Conservation (phyloP, 2,113 vertebrate species). For the Crotalus viridis region DNA sequence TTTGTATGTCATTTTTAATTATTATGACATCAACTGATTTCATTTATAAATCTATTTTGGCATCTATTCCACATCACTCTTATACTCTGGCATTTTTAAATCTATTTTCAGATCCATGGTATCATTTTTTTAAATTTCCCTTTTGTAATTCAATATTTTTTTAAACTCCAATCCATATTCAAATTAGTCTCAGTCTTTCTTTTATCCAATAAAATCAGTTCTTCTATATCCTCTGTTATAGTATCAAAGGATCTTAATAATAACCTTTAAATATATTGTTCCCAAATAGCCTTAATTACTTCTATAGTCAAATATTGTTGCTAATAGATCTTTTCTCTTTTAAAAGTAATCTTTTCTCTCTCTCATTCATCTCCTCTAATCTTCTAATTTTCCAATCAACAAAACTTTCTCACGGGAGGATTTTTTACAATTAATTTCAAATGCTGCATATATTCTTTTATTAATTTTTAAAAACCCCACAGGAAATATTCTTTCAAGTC, state of each 20-base stretch:
- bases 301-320: background rate
- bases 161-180: background rate
- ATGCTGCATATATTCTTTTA: background rate
- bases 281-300: background rate
- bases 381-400: background rate
- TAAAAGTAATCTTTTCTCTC: background rate
- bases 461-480: background rate
- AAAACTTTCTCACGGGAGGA: background rate
- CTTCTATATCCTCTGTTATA: background rate
- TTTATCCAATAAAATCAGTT: background rate
- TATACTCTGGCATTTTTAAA: background rate
- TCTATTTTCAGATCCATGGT: background rate
- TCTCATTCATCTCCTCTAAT: background rate
- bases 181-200: background rate
- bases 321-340: background rate
- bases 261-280: background rate
- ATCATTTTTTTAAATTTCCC: background rate
- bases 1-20: background rate
- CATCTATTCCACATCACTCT: background rate
- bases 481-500: background rate
- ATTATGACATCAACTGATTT: background rate
- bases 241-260: background rate
- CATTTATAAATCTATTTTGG: background rate
- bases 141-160: background rate
- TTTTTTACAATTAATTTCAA: background rate